Base-by-base conservation (phyloP, 2,888 invertebrate genomes). In the Pandemis cinnamomeana region DNA sequence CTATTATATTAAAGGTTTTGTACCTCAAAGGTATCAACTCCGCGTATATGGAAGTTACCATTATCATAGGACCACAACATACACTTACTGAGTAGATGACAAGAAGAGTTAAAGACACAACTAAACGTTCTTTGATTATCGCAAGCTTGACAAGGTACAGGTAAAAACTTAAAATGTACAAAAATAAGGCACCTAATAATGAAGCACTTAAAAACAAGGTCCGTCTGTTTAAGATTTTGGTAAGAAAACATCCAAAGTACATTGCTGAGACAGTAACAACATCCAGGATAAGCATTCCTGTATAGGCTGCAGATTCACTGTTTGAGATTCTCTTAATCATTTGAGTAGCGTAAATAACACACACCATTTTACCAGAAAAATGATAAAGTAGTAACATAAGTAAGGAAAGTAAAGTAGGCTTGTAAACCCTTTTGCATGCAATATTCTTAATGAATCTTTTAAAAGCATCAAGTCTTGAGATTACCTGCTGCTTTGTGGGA, bases 11-110 rank as follows among this genome's bases (percentile, higher is more conserved):
- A 8, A 55, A 55, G 2, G 83, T 87, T 79, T 89, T 88, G 73
- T 82, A 86, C 27, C 83, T 83, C 58, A 84, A 78, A 53, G 89
- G 86, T 72, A 87, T 85, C n/a, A 90, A 77, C 80, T 90, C 90
- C 0, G 87, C 86, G 20, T 85, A 86, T 44, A 90, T 83, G 0
- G 86, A 83, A 2, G 84, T 83, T 0, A 86, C 83, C 81, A 90
- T 84, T 48, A 89, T 89, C 83, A 89, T 83, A 0, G 90, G 90
- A 3, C 91, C 91, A 70, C 87, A 85, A 73, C 89, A 88, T 61
- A 90, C 85, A 7, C 85, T 79, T 13, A 91, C 78, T 20, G 89
- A 89, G 79, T 86, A 90, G 0, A 80, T 77, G 15, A 83, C 83
- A 41, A 90, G 74, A 8, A 90, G 77, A 0, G 79, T 72, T 53